Evolutionary conservation across 64 coral and sea anemone species (phyloP), one percentile per base, ranked within the genome.

Genomic region (Montipora foliosa): DNA sequence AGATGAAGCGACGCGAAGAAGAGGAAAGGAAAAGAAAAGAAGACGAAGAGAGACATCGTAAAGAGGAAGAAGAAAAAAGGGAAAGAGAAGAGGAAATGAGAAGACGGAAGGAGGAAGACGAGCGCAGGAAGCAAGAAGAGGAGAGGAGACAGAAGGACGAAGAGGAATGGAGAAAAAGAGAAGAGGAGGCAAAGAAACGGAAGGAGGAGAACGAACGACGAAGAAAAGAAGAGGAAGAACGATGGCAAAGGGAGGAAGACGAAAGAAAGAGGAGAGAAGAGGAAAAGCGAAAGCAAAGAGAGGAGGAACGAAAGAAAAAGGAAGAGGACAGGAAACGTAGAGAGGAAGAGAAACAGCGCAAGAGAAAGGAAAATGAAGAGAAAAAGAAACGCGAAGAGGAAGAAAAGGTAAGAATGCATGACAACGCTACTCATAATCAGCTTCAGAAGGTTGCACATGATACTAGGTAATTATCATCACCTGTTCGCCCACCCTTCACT

Each of bases 41-140:
- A 76, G 71, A 72, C 16, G 75, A 78, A 37, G 47, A 78, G 76
- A 78, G 76, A 50, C 46, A 13, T 13, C 44, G 37, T 24, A 79
- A 64, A 79, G 76, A 79, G 78, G 76, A 79, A 11, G 88, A 90
- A 22, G 88, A 90, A 49, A 21, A 64, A 67, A 49, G 44, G 48
- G 21, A 67, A 64, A 76, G 88, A 49, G 78, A 60, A 24, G 75
- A 79, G 67, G 52, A 79, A 61, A 75, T 24, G 15, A 59, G 46
- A 20, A 89, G 57, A 46, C 72, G 50, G 75, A 60, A 14, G 53
- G 87, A 89, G 29, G 88, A 91, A 91, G 89, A 81, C 16, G 84
- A 93, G 52, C 78, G 88, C 76, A 11, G 55, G 59, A 88, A 58
- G 45, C 76, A 57, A 78, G 77, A 77, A 5, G 95, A 96, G 78